Base-by-base conservation (phyloP, 2,797 vertebrate genomes). In the Pseudotriccus pelzelni region DNA sequence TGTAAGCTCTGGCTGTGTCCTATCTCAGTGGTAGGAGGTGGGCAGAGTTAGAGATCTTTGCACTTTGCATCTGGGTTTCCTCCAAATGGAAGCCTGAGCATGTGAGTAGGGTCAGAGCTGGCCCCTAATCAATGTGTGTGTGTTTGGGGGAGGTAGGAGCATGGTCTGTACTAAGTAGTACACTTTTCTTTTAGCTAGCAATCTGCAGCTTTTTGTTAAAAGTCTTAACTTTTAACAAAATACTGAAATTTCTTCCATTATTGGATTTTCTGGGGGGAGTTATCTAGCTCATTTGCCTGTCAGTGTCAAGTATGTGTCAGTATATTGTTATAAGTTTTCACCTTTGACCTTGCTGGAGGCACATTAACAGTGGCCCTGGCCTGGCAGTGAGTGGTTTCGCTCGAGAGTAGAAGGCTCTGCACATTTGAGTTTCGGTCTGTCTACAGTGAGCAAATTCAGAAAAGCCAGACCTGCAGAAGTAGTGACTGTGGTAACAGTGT, bases 141-240 rank as follows among this genome's bases (percentile, higher is more conserved):
- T 67, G 23, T 68, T 30, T 79, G 34, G 6, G 28, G 23, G 1
- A 14, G 44, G 18, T 0, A 39, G 47, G 47, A 47, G 9, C 3
- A 12, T 0, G 0, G 32, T 8, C 16, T 72, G 8, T 39, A 39
- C 37, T 19, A 20, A n/a, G 30, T 30, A 74, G 19, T 4, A 13
- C 14, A 23, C 27, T 58, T n/a, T 20, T 12, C 14, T 9, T 70
- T 67, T 47, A 52, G 16, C 1, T 82, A 34, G 32, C 49, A 34
- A 23, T 91, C 39, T 39, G 39, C 39, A 39, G 39, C 39, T 39
- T 39, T 39, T 39, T 39, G 12, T 39, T 39, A 39, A 14, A 39
- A 39, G 39, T 39, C 12, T 80, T 80, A 73, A 58, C 28, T 68
- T 77, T 22, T 37, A 60, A 72, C 8, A 58, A 66, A 60, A 70